Conservation (phyloP, 2,797 vertebrate species). For the Lepus oiostolus region DNA sequence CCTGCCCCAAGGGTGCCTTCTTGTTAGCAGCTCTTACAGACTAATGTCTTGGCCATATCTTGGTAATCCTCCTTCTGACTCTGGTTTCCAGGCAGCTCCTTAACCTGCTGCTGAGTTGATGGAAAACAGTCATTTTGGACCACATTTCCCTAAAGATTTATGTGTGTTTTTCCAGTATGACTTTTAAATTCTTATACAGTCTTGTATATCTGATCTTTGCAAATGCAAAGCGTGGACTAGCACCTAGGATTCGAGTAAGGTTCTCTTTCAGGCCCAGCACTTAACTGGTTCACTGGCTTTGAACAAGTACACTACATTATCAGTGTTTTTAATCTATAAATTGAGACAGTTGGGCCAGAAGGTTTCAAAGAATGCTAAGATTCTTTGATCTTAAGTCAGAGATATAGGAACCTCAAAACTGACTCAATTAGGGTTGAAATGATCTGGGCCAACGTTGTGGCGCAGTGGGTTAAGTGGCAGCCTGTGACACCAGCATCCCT, state of each 20-base stretch:
- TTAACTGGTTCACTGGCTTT: neutral
- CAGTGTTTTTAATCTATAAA: neutral
- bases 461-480: too few species aligned
- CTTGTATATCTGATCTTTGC: neutral
- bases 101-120: neutral
- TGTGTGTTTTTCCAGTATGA: neutral
- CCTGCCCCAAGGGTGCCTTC: neutral
- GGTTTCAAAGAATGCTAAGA: slow-evolving; percentile 27
- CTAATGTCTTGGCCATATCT: neutral
- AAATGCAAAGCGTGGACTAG: neutral
- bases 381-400: slow-evolving; percentile 25
- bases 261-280: neutral
- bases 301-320: neutral
- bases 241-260: neutral
- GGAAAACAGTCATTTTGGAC: neutral
- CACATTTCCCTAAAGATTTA: neutral
- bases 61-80: neutral
- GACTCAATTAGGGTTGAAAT: slow-evolving; percentile 27
- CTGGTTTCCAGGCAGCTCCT: neutral
- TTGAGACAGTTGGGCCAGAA: neutral
- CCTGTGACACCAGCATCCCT: too few species aligned
- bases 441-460: too few species aligned
- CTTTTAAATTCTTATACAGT: neutral
- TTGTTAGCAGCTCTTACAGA: neutral
- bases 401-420: neutral